Evolutionary conservation across 1,140 invertebrate species (phyloP), one percentile per base, ranked within the genome.

Genomic region (Nebria ingens): DNA sequence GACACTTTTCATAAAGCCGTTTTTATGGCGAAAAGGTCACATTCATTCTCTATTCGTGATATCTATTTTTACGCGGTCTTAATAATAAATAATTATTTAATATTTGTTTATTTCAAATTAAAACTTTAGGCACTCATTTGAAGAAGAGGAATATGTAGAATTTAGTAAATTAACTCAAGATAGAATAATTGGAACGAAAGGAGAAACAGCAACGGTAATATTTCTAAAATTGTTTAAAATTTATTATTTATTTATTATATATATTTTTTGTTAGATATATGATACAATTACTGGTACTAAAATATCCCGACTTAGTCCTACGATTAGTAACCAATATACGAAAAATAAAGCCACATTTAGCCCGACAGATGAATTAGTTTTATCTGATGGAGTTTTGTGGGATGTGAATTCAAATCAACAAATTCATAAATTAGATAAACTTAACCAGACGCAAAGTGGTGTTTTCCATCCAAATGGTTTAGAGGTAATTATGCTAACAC

Each of bases 391-490:
- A 23, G 93, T 98, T 1, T 73, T 99, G 0, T 99, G 93, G 86
- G 97, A 99, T 73, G 85, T 96, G 4, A 84, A 87, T 55, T 82
- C 84, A 0, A 85, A 85, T 2, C 89, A 87, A 63, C 82, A 89
- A 63, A 89, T 97, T 50, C 93, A 98, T 70, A 98, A 98, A 67
- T 94, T 99, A 66, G 97, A 98, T 74, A 98, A 98, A 72, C 79
- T 98, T 19, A 97, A 98, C 74, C 87, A 95, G 66, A 85, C 85
- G 29, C 80, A 97, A 19, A 97, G 91, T 66, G 97, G 96, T 0
- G 85, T 95, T 1, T 99, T 99, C 69, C 95, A 98, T 82, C 95
- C 96, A 0, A 96, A 94, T 70, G 95, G 94, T 0, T 77, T 93
- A 34, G 94, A 98, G 74, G 89, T 93, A 62, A 79, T 61, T n/a